These are phyloP conservation scores for Agriopis marginaria DNA, from an alignment of 2,888 invertebrate species.

Conservation along the genomic window DNA sequence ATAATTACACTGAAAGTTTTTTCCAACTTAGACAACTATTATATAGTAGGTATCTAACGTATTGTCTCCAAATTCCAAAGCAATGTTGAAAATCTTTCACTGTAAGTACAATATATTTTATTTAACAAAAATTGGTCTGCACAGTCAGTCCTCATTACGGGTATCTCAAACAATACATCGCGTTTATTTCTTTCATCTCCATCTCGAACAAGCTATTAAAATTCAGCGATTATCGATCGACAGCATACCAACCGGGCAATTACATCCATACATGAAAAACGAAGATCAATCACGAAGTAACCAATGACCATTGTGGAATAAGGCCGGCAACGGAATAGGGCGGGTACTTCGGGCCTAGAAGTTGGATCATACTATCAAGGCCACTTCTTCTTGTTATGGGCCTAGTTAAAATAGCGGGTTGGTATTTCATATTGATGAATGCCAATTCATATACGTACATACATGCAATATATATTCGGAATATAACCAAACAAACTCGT, in stretches of 20 bases:
- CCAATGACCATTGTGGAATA: slow-evolving; percentile 26
- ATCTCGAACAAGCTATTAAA: slow-evolving; percentile 23
- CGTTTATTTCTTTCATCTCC: slow-evolving; percentile 18
- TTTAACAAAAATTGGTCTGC: too few species aligned
- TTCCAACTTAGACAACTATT: too few species aligned
- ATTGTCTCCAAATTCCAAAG: too few species aligned
- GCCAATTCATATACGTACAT: background rate
- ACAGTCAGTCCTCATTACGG: background rate
- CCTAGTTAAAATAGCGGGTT: background rate
- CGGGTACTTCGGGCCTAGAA: slow-evolving; percentile 25
- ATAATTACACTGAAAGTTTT: too few species aligned
- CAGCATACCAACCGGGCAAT: slow-evolving; percentile 23
- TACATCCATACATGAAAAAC: slow-evolving; percentile 29
- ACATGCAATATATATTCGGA: background rate
- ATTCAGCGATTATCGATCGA: slow-evolving; percentile 29
- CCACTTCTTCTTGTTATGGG: slow-evolving; percentile 21
- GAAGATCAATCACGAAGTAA: slow-evolving; percentile 26
- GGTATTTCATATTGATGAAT: slow-evolving; percentile 10
- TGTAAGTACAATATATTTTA: too few species aligned
- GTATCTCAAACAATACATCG: slow-evolving; percentile 19
- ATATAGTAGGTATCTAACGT: too few species aligned
- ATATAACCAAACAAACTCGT: too few species aligned
- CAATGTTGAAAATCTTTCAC: too few species aligned
- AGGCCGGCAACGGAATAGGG: slow-evolving; percentile 14
- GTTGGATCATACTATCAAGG: slow-evolving; percentile 20